A percentile compares a stretch with the other conserved stretches of the same genome.
Evolutionary conservation across 2,113 vertebrate species (phyloP).

Genomic region (Neotoma lepida): DNA sequence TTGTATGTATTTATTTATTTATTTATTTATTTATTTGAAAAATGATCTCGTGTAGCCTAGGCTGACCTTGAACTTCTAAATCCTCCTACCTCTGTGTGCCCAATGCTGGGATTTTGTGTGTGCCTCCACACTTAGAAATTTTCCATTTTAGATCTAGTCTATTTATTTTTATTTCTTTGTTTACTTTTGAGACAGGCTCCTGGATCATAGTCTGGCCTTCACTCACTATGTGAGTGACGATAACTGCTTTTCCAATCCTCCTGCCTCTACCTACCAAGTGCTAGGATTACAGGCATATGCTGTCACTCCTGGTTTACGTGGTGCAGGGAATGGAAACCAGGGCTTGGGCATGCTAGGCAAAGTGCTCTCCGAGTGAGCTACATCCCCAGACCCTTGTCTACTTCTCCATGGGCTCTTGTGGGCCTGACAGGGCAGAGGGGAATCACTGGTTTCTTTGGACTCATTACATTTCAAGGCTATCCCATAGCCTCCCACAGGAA

Average conservation of each 20-base stretch:
- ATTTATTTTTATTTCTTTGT: background rate
- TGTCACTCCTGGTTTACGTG: background rate
- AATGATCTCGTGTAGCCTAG: background rate
- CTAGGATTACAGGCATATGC: background rate
- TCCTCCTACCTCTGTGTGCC: no score
- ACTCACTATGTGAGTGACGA: background rate
- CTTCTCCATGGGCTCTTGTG: background rate
- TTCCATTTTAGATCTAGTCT: background rate
- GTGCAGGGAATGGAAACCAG: background rate
- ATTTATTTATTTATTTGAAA: background rate
- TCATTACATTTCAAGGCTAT: conserved; percentile 15
- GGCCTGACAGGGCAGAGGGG: background rate
- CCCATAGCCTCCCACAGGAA: background rate
- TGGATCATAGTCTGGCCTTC: background rate
- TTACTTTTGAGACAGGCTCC: background rate
- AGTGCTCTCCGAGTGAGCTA: background rate
- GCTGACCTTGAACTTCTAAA: background rate
- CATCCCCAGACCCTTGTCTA: background rate
- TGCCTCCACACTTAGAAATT: background rate
- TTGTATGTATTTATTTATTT: background rate
- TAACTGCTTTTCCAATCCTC: background rate
- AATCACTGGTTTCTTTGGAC: conserved; percentile 8
- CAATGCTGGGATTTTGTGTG: background rate
- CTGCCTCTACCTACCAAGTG: background rate
- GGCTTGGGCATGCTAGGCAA: background rate